phyloP scores from a whole-genome alignment of 1,140 invertebrate genomes.

The Drosophila simulans region DNA sequence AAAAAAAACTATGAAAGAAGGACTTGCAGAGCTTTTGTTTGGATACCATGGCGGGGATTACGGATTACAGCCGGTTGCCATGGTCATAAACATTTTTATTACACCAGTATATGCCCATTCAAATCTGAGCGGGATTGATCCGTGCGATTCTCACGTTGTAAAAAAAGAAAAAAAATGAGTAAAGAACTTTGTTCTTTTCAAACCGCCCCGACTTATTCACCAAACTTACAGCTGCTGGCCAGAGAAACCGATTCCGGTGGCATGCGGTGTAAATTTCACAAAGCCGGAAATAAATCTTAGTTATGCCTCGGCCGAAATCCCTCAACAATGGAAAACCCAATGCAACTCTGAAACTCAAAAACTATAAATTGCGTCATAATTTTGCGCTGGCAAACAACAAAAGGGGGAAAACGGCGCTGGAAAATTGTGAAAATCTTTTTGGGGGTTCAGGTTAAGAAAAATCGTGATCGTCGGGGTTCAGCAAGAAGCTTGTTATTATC shows the following conservation, averaged over 20 bases:
- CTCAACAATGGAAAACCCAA: constrained; percentile 37
- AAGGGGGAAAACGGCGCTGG: constrained; percentile 10
- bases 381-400: constrained; percentile 63
- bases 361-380: constrained; percentile 83
- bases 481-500: constrained; percentile 66
- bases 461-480: constrained; percentile 49
- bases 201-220: constrained; percentile 15
- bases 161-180: constrained; percentile 25
- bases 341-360: constrained; percentile 27
- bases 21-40: constrained; percentile 39
- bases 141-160: constrained; percentile 45
- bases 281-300: constrained; percentile 82
- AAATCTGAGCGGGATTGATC: constrained; percentile 42
- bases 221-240: constrained; percentile 38
- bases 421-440: constrained; percentile 62
- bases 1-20: constrained; percentile 17
- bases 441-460: constrained; percentile 26
- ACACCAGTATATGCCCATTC: constrained; percentile 28
- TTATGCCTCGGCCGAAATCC: constrained; percentile 56
- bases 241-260: constrained; percentile 42
- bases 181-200: constrained; percentile 45
- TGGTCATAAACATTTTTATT: constrained; percentile 47
- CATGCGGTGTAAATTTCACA: constrained; percentile 72
- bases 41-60: constrained; percentile 23
- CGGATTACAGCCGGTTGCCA: constrained; percentile 47